Conservation (phyloP, 2,113 vertebrate species). For the Propithecus coquereli region DNA sequence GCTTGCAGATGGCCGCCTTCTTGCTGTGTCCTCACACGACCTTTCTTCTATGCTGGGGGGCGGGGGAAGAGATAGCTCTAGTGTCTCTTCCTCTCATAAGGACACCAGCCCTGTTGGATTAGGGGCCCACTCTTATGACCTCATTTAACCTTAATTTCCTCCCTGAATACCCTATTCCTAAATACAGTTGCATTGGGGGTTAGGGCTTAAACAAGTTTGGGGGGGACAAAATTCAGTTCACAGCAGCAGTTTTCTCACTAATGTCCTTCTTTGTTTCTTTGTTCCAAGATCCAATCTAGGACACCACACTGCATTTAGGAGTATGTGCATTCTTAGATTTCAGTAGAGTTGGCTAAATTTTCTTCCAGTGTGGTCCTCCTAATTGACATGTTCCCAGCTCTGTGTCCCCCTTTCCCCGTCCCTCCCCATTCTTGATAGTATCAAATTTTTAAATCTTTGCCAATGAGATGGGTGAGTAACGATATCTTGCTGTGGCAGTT, state of each 20-base stretch:
- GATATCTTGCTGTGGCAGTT: background rate
- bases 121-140: background rate
- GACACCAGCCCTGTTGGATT: background rate
- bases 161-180: background rate
- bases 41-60: too few relatives aligned
- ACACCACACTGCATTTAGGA: background rate
- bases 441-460: background rate
- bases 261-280: background rate
- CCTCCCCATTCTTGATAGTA: background rate
- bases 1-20: background rate
- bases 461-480: background rate
- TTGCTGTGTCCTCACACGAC: background rate
- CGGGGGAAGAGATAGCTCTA: background rate
- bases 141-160: background rate
- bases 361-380: background rate
- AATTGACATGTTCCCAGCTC: background rate
- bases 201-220: background rate
- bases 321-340: background rate
- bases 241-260: background rate
- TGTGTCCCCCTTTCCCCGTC: background rate
- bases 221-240: background rate
- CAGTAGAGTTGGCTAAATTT: background rate
- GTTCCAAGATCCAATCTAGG: background rate
- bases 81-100: background rate
- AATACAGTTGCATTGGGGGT: background rate